A percentile compares a stretch with the other conserved stretches of the same genome.
These are phyloP conservation scores for Glareola pratincola DNA, from an alignment of 2,113 vertebrate genomes.

Conservation along the genomic window DNA sequence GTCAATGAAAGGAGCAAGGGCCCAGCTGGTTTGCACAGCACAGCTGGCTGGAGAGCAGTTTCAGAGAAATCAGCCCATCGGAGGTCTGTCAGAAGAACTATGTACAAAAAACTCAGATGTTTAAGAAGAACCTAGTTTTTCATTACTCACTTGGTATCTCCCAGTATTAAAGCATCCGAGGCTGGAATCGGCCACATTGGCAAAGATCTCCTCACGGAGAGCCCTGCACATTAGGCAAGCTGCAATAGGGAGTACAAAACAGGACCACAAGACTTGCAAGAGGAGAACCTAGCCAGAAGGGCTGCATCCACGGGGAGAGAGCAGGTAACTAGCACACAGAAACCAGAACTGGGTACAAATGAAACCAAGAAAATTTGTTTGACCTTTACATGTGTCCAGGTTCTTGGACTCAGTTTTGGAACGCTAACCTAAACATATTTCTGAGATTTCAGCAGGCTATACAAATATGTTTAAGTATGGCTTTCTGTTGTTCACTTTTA, in stretches of 20 bases:
- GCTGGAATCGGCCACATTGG: conserved; percentile 2
- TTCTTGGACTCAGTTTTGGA: background rate
- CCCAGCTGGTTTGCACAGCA: background rate
- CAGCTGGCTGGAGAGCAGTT: background rate
- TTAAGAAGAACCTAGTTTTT: conserved; percentile 13
- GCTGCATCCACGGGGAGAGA: background rate
- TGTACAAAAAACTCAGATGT: conserved; percentile 47
- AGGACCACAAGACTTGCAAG: background rate
- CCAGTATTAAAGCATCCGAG: conserved; percentile 13
- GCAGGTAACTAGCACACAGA: background rate
- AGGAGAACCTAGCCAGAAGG: background rate
- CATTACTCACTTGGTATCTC: conserved; percentile 11
- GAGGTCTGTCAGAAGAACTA: background rate
- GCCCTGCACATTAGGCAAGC: background rate
- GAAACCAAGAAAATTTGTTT: conserved; percentile 23
- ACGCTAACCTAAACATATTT: conserved; percentile 44
- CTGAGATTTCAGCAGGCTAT: conserved; percentile 51
- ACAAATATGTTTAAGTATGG: conserved; percentile 58
- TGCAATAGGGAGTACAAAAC: background rate
- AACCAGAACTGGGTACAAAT: conserved; percentile 24
- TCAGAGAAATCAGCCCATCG: background rate
- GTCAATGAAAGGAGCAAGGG: background rate
- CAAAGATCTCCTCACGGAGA: background rate
- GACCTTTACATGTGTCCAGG: background rate
- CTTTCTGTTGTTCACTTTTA: conserved; percentile 59